Evolutionary conservation across 1,140 invertebrate species (phyloP), one percentile per base, ranked within the genome.

Genomic region (Sycobia sp.): DNA sequence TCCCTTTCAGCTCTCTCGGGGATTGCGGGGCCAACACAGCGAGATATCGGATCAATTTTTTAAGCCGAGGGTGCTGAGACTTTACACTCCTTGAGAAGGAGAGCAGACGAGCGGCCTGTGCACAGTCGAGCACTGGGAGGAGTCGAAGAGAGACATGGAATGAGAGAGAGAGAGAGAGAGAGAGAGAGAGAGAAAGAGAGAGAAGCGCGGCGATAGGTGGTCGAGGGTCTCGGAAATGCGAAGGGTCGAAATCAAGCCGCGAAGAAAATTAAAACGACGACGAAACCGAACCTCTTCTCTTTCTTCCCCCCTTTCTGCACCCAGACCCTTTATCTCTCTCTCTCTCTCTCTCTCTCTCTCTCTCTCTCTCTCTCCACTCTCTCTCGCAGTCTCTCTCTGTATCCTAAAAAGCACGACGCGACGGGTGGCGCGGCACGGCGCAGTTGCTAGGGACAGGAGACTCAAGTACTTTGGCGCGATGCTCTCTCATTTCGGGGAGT

Each of bases 61-160:
- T 71, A 82, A 82, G 78, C 79, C 75, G 76, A 72, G 71, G 71
- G 78, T 79, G 78, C 73, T 67, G 80, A 79, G 76, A 81, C 77
- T 80, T 81, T 81, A 78, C 77, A 79, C 78, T 80, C 71, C 77
- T 80, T 74, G 71, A 78, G 74, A 69, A 76, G 73, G 69, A n/a
- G n/a, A n/a, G n/a, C n/a, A n/a, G n/a, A n/a, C n/a, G n/a, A n/a
- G n/a, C n/a, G n/a, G n/a, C n/a, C n/a, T n/a, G n/a, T n/a, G n/a
- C n/a, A n/a, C 58, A 69, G 60, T 56, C 16, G 23, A 25, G 18
- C 23, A 23, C 18, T 7, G 16, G 10, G 4, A 32, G 53, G n/a
- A 10, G 71, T 67, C 71, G 73, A 74, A 71, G 34, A 27, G 13
- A 11, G 43, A 70, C 71, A n/a, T n/a, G n/a, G n/a, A n/a, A n/a